Conservation (phyloP, 2,888 invertebrate species). For the Stomorhina lunata region DNA sequence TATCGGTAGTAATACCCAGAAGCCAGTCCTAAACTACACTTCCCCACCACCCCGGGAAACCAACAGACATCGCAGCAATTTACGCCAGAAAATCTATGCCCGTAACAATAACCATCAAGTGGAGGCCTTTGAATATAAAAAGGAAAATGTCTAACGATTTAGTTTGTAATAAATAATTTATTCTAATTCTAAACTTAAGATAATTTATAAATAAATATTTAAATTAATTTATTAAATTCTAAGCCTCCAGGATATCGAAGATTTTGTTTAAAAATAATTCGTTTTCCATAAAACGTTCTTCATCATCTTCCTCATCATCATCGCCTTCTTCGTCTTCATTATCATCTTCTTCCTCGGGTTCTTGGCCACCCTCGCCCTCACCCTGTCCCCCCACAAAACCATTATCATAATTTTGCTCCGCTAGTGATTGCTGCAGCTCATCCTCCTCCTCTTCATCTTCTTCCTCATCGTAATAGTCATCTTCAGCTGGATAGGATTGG, state of each 20-base stretch:
- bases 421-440: constrained; percentile 21
- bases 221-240: background rate
- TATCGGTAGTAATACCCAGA: background rate
- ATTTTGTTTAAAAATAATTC: constrained; percentile 23
- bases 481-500: constrained; percentile 25
- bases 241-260: constrained; percentile 29
- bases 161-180: constrained; percentile 10
- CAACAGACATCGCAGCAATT: constrained; percentile 72
- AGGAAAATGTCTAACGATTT: background rate
- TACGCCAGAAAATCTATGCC: constrained; percentile 66
- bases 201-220: constrained; percentile 44
- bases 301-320: constrained; percentile 12
- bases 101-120: constrained; percentile 23
- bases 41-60: constrained; percentile 61
- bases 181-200: constrained; percentile 36
- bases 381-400: background rate
- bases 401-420: background rate
- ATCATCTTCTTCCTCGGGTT: constrained; percentile 40
- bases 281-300: constrained; percentile 51
- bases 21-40: constrained; percentile 38
- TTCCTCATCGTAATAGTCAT: constrained; percentile 52
- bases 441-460: constrained; percentile 43
- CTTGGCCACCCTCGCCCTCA: background rate
- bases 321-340: constrained; percentile 43
- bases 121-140: constrained; percentile 15